These are phyloP conservation scores for Anastrepha ludens DNA, from an alignment of 1,140 invertebrate genomes.

Conservation along the genomic window DNA sequence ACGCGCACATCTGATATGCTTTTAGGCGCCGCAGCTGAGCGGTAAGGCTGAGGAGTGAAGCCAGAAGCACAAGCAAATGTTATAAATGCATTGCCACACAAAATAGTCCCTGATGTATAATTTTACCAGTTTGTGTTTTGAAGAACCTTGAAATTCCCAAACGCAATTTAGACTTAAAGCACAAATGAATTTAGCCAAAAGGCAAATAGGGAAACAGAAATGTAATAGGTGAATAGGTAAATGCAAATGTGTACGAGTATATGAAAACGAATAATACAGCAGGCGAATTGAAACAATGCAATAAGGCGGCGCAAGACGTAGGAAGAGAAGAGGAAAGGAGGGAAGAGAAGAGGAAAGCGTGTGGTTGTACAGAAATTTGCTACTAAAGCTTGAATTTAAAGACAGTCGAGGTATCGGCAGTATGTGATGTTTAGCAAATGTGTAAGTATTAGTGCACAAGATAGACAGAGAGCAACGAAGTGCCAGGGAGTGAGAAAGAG, in stretches of 20 bases:
- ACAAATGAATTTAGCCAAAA: constrained; percentile 37
- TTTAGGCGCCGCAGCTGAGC: background rate
- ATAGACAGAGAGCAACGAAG: background rate
- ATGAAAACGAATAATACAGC: background rate
- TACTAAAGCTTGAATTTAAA: background rate
- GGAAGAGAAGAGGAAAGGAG: too few species aligned
- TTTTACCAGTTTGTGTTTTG: background rate
- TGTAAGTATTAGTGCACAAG: too few species aligned
- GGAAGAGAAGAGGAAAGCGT: background rate
- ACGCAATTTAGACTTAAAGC: constrained; percentile 38
- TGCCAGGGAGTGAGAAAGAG: background rate
- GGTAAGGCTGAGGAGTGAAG: background rate
- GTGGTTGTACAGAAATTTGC: background rate
- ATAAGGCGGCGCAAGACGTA: too few species aligned
- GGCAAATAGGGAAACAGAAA: constrained; percentile 3
- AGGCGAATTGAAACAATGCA: too few species aligned
- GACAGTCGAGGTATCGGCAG: background rate
- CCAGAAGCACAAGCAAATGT: background rate
- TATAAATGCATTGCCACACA: constrained; percentile 20
- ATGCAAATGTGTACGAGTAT: background rate
- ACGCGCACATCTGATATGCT: background rate
- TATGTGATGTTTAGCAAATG: too few species aligned
- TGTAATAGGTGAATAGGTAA: background rate
- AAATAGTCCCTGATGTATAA: constrained; percentile 32
- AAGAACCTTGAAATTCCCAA: constrained; percentile 19